Evolutionary conservation across 1,140 invertebrate genomes (phyloP).

Genomic region (Meloidogyne floridensis): DNA sequence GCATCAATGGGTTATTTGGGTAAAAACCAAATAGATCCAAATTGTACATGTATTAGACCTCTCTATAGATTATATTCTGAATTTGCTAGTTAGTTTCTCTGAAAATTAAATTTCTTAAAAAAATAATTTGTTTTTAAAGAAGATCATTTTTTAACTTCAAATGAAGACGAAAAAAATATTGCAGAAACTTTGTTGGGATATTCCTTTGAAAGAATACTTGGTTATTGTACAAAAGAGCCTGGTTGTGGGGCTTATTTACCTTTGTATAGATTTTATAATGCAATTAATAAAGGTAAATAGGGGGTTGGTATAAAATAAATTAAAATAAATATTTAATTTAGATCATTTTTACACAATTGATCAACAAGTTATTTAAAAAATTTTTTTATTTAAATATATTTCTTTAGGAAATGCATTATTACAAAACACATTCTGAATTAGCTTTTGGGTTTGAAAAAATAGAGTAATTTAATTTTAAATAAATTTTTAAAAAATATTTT

Average conservation of each 20-base stretch:
- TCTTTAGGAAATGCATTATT: slow-evolving; percentile 52
- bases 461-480: slow-evolving; percentile 22
- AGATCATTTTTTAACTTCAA: slow-evolving; percentile 55
- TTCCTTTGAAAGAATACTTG: slow-evolving; percentile 50
- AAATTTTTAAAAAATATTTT: background rate
- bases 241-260: slow-evolving; percentile 60
- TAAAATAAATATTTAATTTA: slow-evolving; percentile 30
- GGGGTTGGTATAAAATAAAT: background rate
- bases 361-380: slow-evolving; percentile 22
- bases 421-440: slow-evolving; percentile 54
- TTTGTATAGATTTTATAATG: slow-evolving; percentile 56
- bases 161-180: slow-evolving; percentile 49
- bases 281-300: slow-evolving; percentile 55
- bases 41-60: slow-evolving; percentile 49
- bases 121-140: slow-evolving; percentile 40
- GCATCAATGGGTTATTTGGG: slow-evolving; percentile 54
- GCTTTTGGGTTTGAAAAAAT: slow-evolving; percentile 53
- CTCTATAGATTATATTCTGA: slow-evolving; percentile 55
- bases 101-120: slow-evolving; percentile 10
- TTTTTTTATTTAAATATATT: background rate
- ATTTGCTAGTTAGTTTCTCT: slow-evolving; percentile 43
- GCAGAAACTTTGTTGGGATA: slow-evolving; percentile 53
- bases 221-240: slow-evolving; percentile 58
- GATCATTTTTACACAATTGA: slow-evolving; percentile 52
- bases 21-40: slow-evolving; percentile 41